Base-by-base conservation (phyloP, 2,888 invertebrate genomes). In the Urechis unicinctus region DNA sequence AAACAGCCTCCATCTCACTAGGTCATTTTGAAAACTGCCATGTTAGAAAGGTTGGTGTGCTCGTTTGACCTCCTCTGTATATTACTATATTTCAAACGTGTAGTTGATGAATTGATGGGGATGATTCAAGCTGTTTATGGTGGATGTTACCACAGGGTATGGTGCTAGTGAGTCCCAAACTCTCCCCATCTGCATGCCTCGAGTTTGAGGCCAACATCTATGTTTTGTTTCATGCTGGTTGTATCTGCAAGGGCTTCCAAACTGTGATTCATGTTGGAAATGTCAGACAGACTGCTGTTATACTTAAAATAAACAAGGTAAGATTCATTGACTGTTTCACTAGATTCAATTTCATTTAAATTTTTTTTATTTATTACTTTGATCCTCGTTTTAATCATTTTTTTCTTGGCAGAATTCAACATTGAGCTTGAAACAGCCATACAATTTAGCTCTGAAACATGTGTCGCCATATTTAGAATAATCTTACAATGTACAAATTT, bases 241-340 rank as follows among this genome's bases (percentile, higher is more conserved):
- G 65, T 55, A 71, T 75, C 54, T 67, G 73, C 50, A 66, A 64
- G 25, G 82, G 82, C 29, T 82, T 81, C 68, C 81, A 82, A 69
- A 89, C 92, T 24, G 95, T 95, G 0, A 88, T 96, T 0, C 94
- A 96, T 77, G 90, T 96, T 52, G 96, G 94, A 0, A 95, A 92
- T 68, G 90, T 98, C 5, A 81, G 95, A 0, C 96, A 96, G 79
- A 95, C 95, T 0, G 95, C 91, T n/a, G 86, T 89, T 6, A 88
- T 96, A 49, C 66, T 70, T 24, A 63, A 69, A 36, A 78, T 81
- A 59, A 55, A 43, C 29, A 60, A 55, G 54, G 60, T 60, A 43
- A 4, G 49, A 42, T 2, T 25, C 4, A 6, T 6, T 21, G 6
- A 13, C 6, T 45, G 13, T 13, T 36, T 13, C 9, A 36, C 41